Conservation (phyloP, 2,113 vertebrate species). For the Melanotaenia duboulayi region DNA sequence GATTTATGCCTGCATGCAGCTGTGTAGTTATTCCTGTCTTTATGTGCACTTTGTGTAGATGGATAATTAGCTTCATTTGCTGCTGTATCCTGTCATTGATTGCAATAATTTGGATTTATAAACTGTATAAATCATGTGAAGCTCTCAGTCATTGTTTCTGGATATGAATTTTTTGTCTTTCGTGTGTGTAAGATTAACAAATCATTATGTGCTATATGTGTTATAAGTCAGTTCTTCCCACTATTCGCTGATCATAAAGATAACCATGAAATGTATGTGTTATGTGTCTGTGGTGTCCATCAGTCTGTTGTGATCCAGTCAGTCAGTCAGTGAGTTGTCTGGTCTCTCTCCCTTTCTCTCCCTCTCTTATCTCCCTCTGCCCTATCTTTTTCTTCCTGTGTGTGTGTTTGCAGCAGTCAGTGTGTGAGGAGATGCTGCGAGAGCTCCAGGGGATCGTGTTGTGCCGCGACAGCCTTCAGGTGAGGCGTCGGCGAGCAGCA, state of each 20-base stretch:
- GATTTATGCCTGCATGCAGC: neutral
- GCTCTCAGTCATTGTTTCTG: neutral
- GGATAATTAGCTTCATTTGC: constrained; percentile 5
- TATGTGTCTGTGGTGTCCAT: constrained; percentile 51
- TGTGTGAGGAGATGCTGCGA: constrained; percentile 95
- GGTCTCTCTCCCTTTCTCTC: constrained; percentile 65
- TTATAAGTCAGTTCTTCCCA: constrained; percentile 6
- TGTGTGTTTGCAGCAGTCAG: constrained; percentile 86
- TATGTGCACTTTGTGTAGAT: constrained; percentile 7
- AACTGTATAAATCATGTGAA: constrained; percentile 13
- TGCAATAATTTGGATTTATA: constrained; percentile 14
- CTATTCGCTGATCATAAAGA: constrained; percentile 3
- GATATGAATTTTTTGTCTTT: constrained; percentile 11
- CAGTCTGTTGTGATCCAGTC: constrained; percentile 57
- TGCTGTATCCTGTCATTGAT: neutral
- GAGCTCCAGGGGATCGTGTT: constrained; percentile 95
- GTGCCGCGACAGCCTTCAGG: constrained; percentile 92
- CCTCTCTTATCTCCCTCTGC: constrained; percentile 61
- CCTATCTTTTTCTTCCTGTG: constrained; percentile 55
- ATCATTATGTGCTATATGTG: constrained; percentile 4
- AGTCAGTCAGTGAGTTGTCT: constrained; percentile 76
- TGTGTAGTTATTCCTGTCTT: neutral
- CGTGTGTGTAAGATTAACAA: constrained; percentile 14
- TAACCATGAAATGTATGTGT: constrained; percentile 46
- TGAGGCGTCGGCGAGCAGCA: constrained; percentile 83